A percentile compares a stretch with the other conserved stretches of the same genome.
Conservation (phyloP, 2,113 vertebrate genomes). For the Saimiri boliviensis region DNA sequence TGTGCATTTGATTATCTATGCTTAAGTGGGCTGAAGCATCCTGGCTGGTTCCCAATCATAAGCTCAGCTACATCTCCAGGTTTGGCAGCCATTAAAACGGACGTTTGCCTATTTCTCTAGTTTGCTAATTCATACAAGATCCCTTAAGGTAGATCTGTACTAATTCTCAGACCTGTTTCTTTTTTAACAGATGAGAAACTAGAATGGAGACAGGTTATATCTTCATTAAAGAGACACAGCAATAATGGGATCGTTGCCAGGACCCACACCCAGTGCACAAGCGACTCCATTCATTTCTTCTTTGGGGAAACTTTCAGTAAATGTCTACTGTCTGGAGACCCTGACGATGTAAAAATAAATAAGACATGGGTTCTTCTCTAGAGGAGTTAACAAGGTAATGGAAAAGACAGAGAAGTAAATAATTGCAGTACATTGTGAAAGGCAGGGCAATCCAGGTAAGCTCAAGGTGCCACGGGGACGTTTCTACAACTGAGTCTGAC, state of each 20-base stretch:
- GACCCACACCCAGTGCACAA: not conserved
- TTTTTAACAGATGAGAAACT: slow-evolving; percentile 38
- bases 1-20: slow-evolving; percentile 33
- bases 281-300: not conserved
- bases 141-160: not conserved
- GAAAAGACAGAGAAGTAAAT: not conserved
- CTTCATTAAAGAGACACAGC: slow-evolving; percentile 15
- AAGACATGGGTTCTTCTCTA: not conserved
- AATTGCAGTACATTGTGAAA: not conserved
- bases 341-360: not conserved
- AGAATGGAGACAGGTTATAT: not conserved
- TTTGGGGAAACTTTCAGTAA: not conserved
- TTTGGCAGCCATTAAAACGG: slow-evolving; percentile 14
- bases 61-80: slow-evolving; percentile 33
- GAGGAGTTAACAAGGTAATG: not conserved
- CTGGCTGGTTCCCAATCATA: not conserved
- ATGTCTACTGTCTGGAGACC: not conserved
- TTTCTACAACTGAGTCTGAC: not conserved
- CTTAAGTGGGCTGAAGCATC: not conserved
- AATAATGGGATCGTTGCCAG: not conserved
- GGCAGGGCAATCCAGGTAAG: not conserved
- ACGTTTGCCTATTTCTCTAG: slow-evolving; percentile 27
- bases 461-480: not conserved
- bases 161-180: not conserved
- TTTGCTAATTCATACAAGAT: slow-evolving; percentile 41